Evolutionary conservation across 1,140 invertebrate species (phyloP).

Genomic region (Meloidogyne hapla): DNA sequence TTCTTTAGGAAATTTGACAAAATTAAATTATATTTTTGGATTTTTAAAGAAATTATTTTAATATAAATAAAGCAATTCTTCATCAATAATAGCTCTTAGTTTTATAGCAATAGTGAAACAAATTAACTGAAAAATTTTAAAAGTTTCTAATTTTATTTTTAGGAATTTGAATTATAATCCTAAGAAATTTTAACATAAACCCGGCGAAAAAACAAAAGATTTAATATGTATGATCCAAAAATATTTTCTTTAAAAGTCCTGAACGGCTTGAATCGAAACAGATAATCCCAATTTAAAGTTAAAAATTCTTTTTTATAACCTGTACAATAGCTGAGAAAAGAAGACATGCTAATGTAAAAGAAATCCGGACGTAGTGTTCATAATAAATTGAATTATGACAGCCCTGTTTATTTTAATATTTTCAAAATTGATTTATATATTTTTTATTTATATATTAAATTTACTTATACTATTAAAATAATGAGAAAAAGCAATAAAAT

Average conservation of each 20-base stretch:
- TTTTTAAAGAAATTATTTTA: constrained; percentile 5
- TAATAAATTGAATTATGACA: constrained; percentile 48
- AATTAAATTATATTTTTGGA: background rate
- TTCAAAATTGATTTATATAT: background rate
- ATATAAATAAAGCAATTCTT: constrained; percentile 45
- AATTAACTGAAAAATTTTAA: constrained; percentile 39
- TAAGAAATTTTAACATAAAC: too few relatives aligned
- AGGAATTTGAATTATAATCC: too few relatives aligned
- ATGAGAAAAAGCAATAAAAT: constrained; percentile 6
- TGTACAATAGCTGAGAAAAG: constrained; percentile 36
- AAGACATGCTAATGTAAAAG: constrained; percentile 38
- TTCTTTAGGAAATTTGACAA: background rate
- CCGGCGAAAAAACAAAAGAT: too few relatives aligned
- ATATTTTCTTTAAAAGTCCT: too few relatives aligned
- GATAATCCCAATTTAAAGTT: background rate
- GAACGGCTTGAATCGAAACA: background rate
- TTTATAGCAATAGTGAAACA: constrained; percentile 40
- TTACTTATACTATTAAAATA: constrained; percentile 6
- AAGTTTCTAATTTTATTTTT: background rate
- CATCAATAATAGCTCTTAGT: constrained; percentile 35
- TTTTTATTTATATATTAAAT: too few relatives aligned
- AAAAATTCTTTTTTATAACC: constrained; percentile 17
- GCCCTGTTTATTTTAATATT: constrained; percentile 35
- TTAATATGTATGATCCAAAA: too few relatives aligned
- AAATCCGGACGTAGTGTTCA: constrained; percentile 47